Evolutionary conservation across 2,888 invertebrate genomes (phyloP), one percentile per base, ranked within the genome.

Genomic region (Eupeodes latifasciatus): DNA sequence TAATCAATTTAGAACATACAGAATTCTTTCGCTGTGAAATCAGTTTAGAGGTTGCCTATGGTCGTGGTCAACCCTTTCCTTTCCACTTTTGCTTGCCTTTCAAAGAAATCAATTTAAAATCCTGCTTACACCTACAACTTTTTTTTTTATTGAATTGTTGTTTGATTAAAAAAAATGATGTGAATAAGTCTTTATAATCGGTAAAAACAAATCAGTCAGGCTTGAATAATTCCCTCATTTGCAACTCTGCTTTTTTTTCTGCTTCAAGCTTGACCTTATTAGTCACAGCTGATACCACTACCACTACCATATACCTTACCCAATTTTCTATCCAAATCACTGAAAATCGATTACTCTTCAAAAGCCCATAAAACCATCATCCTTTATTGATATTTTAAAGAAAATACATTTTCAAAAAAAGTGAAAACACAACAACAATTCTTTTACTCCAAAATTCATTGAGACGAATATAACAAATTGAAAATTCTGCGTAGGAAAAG

Each of bases 391-490:
- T 40, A 47, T 40, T 64, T 64, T 19, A 61, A 61, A 10, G 34
- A 47, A 64, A 44, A 64, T 64, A 47, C 44, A 64, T 19, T 64
- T 61, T 5, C 14, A n/a, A 53, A 53, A 7, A 19, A 55, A 55
- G 19, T 7, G 40, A 40, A 40, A 40, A 40, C 9, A 40, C 40
- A 55, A 16, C 6, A 10, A 10, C 62, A 44, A 27, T 7, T 40
- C 5, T 40, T 40, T 40, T 27, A 27, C 1, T 27, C 27, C 27
- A 27, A 40, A 36, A 64, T 55, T 64, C 53, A 59, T 57, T 55
- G 55, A 40, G 12, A 59, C 67, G 40, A 12, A 57, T 51, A 51
- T 72, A 66, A 72, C 64, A 82, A 82, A 82, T 82, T 82, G 82
- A 82, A 82, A 82, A 72, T 78, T 72, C 51, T 62, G 12, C 19